Evolutionary conservation across 2,113 vertebrate genomes (phyloP).

Genomic region (Colistium nudipinnis): DNA sequence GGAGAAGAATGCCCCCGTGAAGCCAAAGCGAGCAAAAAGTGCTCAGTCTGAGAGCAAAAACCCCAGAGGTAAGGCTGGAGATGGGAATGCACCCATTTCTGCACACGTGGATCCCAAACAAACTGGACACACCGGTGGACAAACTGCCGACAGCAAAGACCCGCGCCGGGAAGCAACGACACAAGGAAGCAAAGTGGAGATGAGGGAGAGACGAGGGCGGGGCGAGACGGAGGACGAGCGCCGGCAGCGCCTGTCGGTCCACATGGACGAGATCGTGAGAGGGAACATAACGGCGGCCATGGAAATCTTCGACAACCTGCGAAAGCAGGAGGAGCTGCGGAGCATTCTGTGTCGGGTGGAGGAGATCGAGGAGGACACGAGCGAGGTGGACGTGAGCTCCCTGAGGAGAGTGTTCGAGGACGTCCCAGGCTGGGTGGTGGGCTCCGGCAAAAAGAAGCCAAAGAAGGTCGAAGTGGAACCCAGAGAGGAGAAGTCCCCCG

Average conservation of each 20-base stretch:
- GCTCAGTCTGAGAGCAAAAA: slow-evolving; percentile 35
- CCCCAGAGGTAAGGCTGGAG: slow-evolving; percentile 1
- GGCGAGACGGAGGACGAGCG: slow-evolving; percentile 87
- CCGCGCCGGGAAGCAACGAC: not conserved
- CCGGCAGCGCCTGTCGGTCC: slow-evolving; percentile 87
- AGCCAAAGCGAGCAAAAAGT: slow-evolving; percentile 77
- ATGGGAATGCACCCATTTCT: slow-evolving; percentile 1
- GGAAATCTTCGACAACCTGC: slow-evolving; percentile 88
- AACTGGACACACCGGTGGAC: slow-evolving; percentile 4
- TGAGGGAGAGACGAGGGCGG: slow-evolving; percentile 83
- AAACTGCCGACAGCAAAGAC: slow-evolving; percentile 19
- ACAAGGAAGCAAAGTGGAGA: slow-evolving; percentile 71
- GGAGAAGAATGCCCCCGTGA: slow-evolving; percentile 63
- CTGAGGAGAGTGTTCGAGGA: slow-evolving; percentile 87
- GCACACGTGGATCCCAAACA: slow-evolving; percentile 7
- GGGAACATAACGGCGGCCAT: slow-evolving; percentile 84
- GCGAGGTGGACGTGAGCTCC: slow-evolving; percentile 82
- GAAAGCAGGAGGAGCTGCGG: slow-evolving; percentile 87
- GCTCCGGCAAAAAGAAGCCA: slow-evolving; percentile 50
- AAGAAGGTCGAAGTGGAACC: slow-evolving; percentile 39
- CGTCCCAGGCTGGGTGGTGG: slow-evolving; percentile 84
- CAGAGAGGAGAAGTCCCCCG: slow-evolving; percentile 48
- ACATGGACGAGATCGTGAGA: slow-evolving; percentile 91
- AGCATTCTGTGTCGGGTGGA: slow-evolving; percentile 86
- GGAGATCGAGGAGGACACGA: slow-evolving; percentile 88